Percentiles rank a stretch among this genome's conserved stretches.
phyloP scores from a whole-genome alignment of 2,888 invertebrate genomes.

The Lasioglossum morio region DNA sequence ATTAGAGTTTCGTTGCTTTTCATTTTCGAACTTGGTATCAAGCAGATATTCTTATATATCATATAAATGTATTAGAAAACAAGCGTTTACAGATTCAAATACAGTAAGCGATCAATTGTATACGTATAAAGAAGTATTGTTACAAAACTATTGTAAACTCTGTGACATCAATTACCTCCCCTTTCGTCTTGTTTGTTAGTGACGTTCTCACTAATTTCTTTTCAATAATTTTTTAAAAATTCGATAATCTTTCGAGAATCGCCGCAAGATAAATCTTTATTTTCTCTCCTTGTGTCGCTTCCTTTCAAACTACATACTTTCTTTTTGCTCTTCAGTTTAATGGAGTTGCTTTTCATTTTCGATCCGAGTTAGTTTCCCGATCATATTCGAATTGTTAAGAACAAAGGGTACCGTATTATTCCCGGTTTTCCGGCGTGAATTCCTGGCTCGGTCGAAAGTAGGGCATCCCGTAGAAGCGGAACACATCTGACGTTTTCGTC shows the following conservation, averaged over 20 bases:
- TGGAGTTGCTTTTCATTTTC: background rate
- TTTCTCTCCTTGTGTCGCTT: background rate
- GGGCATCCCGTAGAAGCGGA: conserved; percentile 58
- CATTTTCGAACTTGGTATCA: too few species aligned
- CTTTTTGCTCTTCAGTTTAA: background rate
- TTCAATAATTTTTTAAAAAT: background rate
- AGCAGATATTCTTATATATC: too few species aligned
- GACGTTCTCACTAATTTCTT: background rate
- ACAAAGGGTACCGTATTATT: conserved; percentile 6
- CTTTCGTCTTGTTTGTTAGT: conserved; percentile 7
- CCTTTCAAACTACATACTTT: background rate
- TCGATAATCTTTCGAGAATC: conserved; percentile 16
- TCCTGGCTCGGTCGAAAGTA: conserved; percentile 49
- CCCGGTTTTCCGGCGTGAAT: conserved; percentile 27
- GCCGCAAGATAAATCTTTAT: conserved; percentile 28
- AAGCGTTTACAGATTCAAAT: background rate
- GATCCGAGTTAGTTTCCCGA: background rate
- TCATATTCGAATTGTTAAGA: conserved; percentile 12
- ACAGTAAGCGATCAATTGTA: background rate
- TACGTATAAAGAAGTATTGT: background rate
- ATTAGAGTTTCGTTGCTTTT: background rate
- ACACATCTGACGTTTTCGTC: conserved; percentile 58
- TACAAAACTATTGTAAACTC: background rate
- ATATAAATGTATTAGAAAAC: too few species aligned
- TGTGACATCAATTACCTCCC: conserved; percentile 32